A percentile compares a stretch with the other conserved stretches of the same genome.
Conservation (phyloP, 1,140 invertebrate species). For the Meloidogyne exigua region DNA sequence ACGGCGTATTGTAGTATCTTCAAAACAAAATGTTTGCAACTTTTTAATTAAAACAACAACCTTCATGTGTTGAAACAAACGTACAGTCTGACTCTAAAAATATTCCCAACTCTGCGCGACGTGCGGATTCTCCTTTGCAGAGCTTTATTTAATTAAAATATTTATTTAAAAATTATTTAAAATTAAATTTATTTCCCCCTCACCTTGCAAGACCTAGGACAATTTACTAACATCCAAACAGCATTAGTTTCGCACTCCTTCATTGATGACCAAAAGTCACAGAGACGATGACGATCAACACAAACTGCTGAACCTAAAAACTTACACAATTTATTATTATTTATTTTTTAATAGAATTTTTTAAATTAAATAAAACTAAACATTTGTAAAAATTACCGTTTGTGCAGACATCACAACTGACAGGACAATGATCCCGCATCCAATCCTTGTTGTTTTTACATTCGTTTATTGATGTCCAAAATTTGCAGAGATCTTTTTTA, state of each 20-base stretch:
- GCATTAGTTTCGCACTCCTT: constrained; percentile 61
- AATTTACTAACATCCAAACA: constrained; percentile 62
- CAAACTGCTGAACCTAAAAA: constrained; percentile 51
- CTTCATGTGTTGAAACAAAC: constrained; percentile 60
- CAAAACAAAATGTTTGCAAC: constrained; percentile 16
- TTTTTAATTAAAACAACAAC: constrained; percentile 33
- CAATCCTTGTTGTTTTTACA: constrained; percentile 59
- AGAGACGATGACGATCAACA: constrained; percentile 58
- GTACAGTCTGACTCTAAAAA: constrained; percentile 58
- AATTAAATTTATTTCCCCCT: constrained; percentile 53
- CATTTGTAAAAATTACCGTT: neutral
- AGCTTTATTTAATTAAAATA: neutral
- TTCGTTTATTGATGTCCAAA: constrained; percentile 61
- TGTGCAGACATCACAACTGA: constrained; percentile 54
- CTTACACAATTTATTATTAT: constrained; percentile 16
- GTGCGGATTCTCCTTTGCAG: constrained; percentile 6
- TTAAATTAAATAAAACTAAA: neutral
- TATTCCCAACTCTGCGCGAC: constrained; percentile 47
- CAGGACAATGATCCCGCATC: constrained; percentile 57
- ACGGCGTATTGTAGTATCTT: constrained; percentile 49
- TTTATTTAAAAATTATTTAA: neutral
- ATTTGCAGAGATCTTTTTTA: constrained; percentile 58
- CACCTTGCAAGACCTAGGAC: constrained; percentile 53
- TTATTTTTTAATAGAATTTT: neutral
- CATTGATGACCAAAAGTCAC: constrained; percentile 57